Base-by-base conservation (phyloP, 2,113 vertebrate species). In the Acrocephalus kingi region DNA sequence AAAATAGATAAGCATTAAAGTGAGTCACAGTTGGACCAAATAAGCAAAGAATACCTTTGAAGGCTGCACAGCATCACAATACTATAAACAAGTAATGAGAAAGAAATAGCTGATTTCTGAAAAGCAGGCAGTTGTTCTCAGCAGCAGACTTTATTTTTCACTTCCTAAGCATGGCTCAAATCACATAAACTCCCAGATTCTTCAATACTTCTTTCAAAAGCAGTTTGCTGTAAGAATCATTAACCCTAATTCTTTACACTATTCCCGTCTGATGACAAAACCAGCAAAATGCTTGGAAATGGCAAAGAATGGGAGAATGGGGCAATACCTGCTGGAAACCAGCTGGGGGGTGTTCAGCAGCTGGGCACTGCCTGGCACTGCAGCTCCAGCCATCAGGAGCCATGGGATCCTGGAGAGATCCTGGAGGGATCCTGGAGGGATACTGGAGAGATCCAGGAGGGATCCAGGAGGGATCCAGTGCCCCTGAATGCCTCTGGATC, bases 361-460 rank as follows among this genome's bases (percentile, higher is more conserved):
- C 75, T 23, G 52, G 8, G 49, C 78, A 21, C 52, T 4, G 24
- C 30, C 3, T 3, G 35, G 73, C 69, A 11, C 20, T 45, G 59
- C 76, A 55, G 71, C 66, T 43, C 12, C 6, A 15, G 43, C 52
- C 84, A 21, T 8, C 5, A 33, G 45, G 43, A 87, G 35, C 62
- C 23, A 2, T 0, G 7, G 0, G 24, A 22, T 3, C 15, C 61
- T 4, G 27, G 27, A 56, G 51, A 16, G 43, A 45, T 15, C 43
- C 43, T 17, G 43, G 15, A 15, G 73, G 48, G 5, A 19, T 19
- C 49, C 71, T 6, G 52, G 54, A 56, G 75, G 41, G 5, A 20
- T 20, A n/a, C 61, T 4, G 27, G 27, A 56, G 51, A 16, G 43
- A 45, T 15, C 43, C 43, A 45, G 43, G 15, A 15, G 73, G 48